Conservation (phyloP, 2,113 vertebrate genomes). For the Falco punctatus region DNA sequence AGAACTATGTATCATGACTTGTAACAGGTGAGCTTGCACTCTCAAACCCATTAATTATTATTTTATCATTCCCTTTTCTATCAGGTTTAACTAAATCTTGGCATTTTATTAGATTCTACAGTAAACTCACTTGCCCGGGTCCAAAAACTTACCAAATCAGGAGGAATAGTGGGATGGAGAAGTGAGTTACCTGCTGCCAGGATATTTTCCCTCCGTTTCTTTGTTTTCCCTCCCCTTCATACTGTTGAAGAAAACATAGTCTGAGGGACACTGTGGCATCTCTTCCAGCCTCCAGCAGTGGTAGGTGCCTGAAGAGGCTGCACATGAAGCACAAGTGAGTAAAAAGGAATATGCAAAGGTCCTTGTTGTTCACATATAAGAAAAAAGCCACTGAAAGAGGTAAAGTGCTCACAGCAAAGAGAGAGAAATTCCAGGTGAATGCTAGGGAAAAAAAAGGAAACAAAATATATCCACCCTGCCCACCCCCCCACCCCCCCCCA, state of each 20-base stretch:
- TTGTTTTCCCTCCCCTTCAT: background rate
- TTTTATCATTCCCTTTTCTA: background rate
- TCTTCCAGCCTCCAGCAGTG: background rate
- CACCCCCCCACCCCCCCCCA: fast-evolving
- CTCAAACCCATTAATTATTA: background rate
- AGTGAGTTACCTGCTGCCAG: background rate
- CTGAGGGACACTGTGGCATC: background rate
- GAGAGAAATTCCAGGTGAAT: background rate
- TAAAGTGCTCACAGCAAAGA: background rate
- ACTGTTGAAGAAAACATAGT: background rate
- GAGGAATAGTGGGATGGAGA: background rate
- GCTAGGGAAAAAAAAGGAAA: background rate
- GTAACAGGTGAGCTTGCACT: background rate
- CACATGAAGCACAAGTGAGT: fast-evolving
- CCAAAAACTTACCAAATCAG: background rate
- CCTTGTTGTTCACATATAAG: background rate
- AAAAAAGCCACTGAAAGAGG: background rate
- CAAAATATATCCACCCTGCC: background rate
- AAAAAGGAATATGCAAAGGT: background rate
- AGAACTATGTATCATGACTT: background rate
- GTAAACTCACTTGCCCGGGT: background rate
- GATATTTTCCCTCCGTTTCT: background rate
- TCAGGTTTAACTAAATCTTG: background rate
- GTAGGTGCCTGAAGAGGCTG: background rate
- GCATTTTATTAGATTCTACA: background rate